These are phyloP conservation scores for Diadromus collaris DNA, from an alignment of 2,888 invertebrate genomes.

Conservation along the genomic window DNA sequence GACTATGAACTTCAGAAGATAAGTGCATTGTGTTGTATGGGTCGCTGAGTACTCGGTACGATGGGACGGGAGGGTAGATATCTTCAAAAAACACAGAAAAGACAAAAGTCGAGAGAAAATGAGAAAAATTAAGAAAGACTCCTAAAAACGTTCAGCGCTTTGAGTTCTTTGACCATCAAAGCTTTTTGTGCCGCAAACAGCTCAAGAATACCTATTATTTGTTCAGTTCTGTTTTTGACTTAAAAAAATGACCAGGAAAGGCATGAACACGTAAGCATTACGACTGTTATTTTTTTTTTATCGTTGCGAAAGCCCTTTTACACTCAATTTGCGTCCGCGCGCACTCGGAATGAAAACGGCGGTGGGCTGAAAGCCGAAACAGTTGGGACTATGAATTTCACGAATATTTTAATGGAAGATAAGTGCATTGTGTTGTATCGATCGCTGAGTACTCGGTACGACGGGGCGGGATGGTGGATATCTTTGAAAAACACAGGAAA, in stretches of 20 bases:
- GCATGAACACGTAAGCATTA: no score
- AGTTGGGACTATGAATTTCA: slow-evolving; percentile 29
- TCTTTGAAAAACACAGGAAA: slow-evolving; percentile 37
- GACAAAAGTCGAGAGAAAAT: slow-evolving; percentile 32
- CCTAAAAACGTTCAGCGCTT: slow-evolving; percentile 33
- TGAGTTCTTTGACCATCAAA: no score
- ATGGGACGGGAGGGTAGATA: neutral
- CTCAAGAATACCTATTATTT: no score
- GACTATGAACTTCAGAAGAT: slow-evolving; percentile 31
- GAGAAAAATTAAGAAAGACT: slow-evolving; percentile 9
- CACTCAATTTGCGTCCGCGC: no score
- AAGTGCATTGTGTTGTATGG: slow-evolving; percentile 51
- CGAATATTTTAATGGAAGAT: slow-evolving; percentile 42
- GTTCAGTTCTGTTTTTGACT: no score
- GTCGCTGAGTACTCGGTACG: slow-evolving; percentile 35
- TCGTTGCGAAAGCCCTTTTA: no score
- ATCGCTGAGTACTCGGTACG: slow-evolving; percentile 36
- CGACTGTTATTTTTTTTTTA: no score
- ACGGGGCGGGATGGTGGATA: neutral
- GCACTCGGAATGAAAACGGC: no score
- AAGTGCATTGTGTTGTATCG: slow-evolving; percentile 52
- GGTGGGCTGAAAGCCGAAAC: slow-evolving; percentile 7
- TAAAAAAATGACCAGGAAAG: no score
- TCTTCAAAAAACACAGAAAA: slow-evolving; percentile 39
- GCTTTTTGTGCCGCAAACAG: no score